phyloP scores from a whole-genome alignment of 2,797 vertebrate genomes.

The Botia kubotai region DNA sequence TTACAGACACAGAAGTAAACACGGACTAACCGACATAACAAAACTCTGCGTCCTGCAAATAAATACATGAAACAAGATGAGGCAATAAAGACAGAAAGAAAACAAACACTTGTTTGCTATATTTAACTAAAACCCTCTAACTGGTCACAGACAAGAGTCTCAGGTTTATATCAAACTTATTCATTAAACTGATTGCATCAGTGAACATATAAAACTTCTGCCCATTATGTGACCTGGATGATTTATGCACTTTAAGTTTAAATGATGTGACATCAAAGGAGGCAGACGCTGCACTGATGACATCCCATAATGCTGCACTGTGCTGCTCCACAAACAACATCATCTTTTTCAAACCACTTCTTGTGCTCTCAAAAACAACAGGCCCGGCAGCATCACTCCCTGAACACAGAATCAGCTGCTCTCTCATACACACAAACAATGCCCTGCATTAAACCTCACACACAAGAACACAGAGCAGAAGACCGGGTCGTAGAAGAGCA shows the following conservation, averaged over 20 bases:
- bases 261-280: constrained; percentile 23
- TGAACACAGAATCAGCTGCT: constrained; percentile 4
- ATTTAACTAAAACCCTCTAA: not conserved
- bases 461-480: not conserved
- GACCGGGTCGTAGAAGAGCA: not conserved
- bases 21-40: not conserved
- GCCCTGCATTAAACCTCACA: not conserved
- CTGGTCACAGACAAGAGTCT: not conserved
- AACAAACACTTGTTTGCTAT: not conserved
- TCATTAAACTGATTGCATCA: not conserved
- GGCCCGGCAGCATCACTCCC: constrained; percentile 15
- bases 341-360: not conserved
- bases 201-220: not conserved
- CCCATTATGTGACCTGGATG: not conserved
- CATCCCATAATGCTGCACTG: constrained; percentile 1
- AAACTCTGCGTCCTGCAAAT: not conserved
- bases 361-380: not conserved
- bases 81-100: not conserved
- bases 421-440: constrained; percentile 15
- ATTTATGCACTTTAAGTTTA: not conserved
- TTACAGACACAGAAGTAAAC: not conserved
- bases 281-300: not conserved
- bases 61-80: not conserved
- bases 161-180: not conserved
- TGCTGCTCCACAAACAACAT: not conserved